Percentiles rank a stretch among this genome's conserved stretches.
Evolutionary conservation across 1,140 invertebrate genomes (phyloP).

Genomic region (Drosophila sp.): DNA sequence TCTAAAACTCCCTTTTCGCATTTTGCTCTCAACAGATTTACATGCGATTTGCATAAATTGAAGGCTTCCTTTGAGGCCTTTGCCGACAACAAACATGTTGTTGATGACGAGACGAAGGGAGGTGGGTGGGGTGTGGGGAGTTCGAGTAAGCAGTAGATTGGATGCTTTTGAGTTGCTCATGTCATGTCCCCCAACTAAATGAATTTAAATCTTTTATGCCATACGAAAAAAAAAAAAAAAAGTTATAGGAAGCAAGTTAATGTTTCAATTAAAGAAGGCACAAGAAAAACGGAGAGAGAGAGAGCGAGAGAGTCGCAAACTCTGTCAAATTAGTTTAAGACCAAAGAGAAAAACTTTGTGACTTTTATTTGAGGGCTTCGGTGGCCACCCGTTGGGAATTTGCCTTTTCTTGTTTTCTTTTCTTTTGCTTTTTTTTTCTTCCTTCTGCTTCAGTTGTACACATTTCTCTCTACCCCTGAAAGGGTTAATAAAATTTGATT

Average conservation of each 20-base stretch:
- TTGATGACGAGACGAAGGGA: slow-evolving; percentile 17
- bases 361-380: neutral
- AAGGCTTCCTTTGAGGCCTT: slow-evolving; percentile 76
- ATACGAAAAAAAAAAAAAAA: slow-evolving; percentile 28
- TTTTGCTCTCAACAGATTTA: slow-evolving; percentile 75
- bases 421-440: slow-evolving; percentile 4
- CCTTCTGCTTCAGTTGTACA: slow-evolving; percentile 33
- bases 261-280: slow-evolving; percentile 74
- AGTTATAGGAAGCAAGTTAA: slow-evolving; percentile 64
- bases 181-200: slow-evolving; percentile 42
- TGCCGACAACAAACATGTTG: slow-evolving; percentile 27
- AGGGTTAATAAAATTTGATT: slow-evolving; percentile 59
- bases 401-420: neutral
- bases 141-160: slow-evolving; percentile 1
- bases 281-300: neutral
- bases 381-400: neutral
- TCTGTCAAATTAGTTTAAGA: slow-evolving; percentile 53
- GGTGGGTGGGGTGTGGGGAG: neutral
- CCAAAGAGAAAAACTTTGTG: neutral
- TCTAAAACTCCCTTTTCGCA: slow-evolving; percentile 16
- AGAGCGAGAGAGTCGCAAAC: neutral
- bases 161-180: slow-evolving; percentile 48
- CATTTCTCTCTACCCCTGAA: slow-evolving; percentile 44
- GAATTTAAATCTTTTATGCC: slow-evolving; percentile 76
- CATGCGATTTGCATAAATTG: slow-evolving; percentile 82